These are phyloP conservation scores for Formicarius rufipectus DNA, from an alignment of 2,113 vertebrate species.

Conservation along the genomic window DNA sequence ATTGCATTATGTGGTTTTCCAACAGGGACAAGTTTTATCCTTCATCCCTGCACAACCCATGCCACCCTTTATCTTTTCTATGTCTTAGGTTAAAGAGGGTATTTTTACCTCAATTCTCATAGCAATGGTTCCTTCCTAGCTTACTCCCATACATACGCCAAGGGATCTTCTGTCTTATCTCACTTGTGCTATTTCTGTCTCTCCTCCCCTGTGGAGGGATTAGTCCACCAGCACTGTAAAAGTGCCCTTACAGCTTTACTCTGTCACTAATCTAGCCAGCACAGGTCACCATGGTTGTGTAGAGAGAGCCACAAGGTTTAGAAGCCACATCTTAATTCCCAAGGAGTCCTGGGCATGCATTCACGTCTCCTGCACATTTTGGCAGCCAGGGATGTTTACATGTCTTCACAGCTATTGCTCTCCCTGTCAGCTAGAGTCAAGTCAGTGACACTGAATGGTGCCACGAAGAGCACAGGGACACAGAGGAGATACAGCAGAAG, in stretches of 20 bases:
- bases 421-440: neutral
- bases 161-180: neutral
- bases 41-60: neutral
- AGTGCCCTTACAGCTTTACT: neutral
- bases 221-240: neutral
- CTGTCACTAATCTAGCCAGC: neutral
- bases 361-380: neutral
- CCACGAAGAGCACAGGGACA: neutral
- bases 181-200: neutral
- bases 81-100: neutral
- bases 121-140: neutral
- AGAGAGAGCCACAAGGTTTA: neutral
- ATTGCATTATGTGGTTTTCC: neutral
- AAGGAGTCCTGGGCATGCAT: neutral
- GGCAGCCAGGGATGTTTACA: neutral
- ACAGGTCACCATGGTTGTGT: neutral
- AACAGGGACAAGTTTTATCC: neutral
- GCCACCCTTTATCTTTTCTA: rapidly evolving
- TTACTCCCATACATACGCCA: neutral
- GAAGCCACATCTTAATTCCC: neutral
- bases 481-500: neutral
- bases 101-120: neutral
- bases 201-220: neutral
- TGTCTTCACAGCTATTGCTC: neutral
- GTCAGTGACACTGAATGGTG: neutral